These are phyloP conservation scores for Anastatus disparis DNA, from an alignment of 1,140 invertebrate species.

Conservation along the genomic window DNA sequence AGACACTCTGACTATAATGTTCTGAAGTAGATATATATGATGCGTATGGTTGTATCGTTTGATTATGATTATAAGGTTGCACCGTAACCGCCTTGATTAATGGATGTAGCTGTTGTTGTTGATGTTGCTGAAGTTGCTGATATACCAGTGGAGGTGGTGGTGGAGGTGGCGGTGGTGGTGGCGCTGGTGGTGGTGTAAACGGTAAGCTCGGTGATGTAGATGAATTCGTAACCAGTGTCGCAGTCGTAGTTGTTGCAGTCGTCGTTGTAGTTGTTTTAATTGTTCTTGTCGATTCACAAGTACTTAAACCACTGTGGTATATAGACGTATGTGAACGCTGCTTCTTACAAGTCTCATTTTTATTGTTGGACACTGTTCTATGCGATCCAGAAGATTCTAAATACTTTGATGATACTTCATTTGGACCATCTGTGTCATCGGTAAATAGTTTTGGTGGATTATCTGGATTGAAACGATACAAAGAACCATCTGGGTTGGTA, in stretches of 20 bases:
- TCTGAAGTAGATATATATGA: constrained; percentile 60
- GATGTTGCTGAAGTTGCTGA: background rate
- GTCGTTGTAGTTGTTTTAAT: constrained; percentile 22
- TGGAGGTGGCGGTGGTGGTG: constrained; percentile 21
- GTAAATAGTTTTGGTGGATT: constrained; percentile 71
- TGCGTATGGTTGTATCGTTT: constrained; percentile 53
- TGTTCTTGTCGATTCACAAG: constrained; percentile 38
- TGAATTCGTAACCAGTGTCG: constrained; percentile 46
- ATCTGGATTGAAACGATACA: constrained; percentile 80
- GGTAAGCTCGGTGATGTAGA: constrained; percentile 60
- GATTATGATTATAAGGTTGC: constrained; percentile 53
- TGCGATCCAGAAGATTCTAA: constrained; percentile 8
- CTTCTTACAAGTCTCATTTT: constrained; percentile 40
- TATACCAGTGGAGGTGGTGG: background rate
- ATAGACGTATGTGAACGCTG: constrained; percentile 49
- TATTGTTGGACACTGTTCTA: background rate
- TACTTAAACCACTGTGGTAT: constrained; percentile 22
- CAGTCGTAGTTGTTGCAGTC: constrained; percentile 29
- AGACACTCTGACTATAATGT: constrained; percentile 55
- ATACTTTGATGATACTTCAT: constrained; percentile 10
- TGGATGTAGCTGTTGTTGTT: constrained; percentile 47
- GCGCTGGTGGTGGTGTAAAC: constrained; percentile 51
- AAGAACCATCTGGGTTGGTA: constrained; percentile 65
- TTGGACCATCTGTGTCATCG: constrained; percentile 47
- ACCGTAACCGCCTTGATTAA: constrained; percentile 56